A percentile compares a stretch with the other conserved stretches of the same genome.
These are phyloP conservation scores for Xanthostigma xanthostigma DNA, from an alignment of 2,888 invertebrate species.

Conservation along the genomic window DNA sequence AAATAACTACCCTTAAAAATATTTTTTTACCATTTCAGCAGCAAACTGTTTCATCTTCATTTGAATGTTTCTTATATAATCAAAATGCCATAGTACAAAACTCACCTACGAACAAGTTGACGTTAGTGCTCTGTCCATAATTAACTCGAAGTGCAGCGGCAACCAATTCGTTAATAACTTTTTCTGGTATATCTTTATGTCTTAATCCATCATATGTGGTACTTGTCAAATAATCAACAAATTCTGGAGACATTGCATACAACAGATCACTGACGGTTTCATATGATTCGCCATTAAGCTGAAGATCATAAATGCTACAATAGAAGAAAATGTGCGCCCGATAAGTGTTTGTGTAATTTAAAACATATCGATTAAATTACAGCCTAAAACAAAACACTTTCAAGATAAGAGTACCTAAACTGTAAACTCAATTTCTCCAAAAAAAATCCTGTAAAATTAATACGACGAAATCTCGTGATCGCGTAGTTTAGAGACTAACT, in stretches of 20 bases:
- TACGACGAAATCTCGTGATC: no score
- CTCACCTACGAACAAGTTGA: slow-evolving; percentile 27
- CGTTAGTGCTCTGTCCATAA: slow-evolving; percentile 40
- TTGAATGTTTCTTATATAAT: no score
- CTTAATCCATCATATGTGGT: slow-evolving; percentile 26
- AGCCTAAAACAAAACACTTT: no score
- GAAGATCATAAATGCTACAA: slow-evolving; percentile 39
- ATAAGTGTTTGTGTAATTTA: slow-evolving; percentile 15
- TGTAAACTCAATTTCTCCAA: no score
- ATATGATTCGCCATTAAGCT: slow-evolving; percentile 33
- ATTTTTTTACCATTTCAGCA: no score
- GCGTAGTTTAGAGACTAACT: no score
- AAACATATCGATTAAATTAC: not conserved
- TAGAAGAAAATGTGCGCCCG: slow-evolving; percentile 17
- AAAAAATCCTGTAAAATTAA: no score
- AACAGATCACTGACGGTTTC: slow-evolving; percentile 34
- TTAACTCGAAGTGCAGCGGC: slow-evolving; percentile 36
- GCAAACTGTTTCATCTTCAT: no score
- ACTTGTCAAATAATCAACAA: slow-evolving; percentile 29
- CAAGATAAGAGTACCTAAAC: no score
- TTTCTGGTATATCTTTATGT: slow-evolving; percentile 28
- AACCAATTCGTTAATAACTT: slow-evolving; percentile 38
- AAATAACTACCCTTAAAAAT: no score
- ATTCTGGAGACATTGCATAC: slow-evolving; percentile 31
- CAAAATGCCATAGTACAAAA: slow-evolving; percentile 21